Evolutionary conservation across 2,888 invertebrate genomes (phyloP).

Genomic region (Eupithecia centaureata): DNA sequence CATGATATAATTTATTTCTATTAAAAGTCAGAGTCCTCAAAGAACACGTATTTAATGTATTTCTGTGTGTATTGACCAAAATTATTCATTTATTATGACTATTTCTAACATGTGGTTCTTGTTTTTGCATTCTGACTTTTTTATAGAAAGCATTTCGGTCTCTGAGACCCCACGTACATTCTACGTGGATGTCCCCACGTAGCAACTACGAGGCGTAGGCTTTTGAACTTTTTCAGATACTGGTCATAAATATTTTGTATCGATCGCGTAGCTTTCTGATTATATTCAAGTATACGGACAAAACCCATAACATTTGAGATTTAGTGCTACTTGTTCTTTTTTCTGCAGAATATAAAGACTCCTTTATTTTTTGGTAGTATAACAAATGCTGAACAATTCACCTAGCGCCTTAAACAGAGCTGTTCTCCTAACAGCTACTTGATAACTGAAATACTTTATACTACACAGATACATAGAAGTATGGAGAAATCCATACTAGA

Average conservation of each 20-base stretch:
- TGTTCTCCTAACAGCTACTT: too few relatives aligned
- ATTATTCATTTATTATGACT: too few relatives aligned
- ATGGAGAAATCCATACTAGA: too few relatives aligned
- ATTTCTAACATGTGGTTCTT: background rate
- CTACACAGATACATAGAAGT: too few relatives aligned
- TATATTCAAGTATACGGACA: background rate
- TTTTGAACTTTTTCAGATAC: slow-evolving; percentile 1
- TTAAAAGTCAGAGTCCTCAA: too few relatives aligned
- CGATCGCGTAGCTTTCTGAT: background rate
- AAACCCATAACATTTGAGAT: background rate
- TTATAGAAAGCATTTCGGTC: background rate
- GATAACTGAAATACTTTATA: too few relatives aligned
- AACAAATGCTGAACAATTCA: too few relatives aligned
- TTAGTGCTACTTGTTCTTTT: background rate
- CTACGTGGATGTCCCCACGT: background rate
- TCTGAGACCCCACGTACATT: background rate
- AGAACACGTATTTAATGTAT: too few relatives aligned
- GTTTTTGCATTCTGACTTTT: background rate
- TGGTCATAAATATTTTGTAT: background rate
- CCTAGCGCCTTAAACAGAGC: too few relatives aligned
- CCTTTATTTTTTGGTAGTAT: background rate
- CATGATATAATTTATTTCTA: too few relatives aligned
- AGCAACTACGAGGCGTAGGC: slow-evolving; percentile 3
- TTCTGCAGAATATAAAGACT: background rate
- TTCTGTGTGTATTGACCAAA: too few relatives aligned